Base-by-base conservation (phyloP, 30 jellyfish, hydroid and myxozoan species). In the Clytia hemisphaerica region DNA sequence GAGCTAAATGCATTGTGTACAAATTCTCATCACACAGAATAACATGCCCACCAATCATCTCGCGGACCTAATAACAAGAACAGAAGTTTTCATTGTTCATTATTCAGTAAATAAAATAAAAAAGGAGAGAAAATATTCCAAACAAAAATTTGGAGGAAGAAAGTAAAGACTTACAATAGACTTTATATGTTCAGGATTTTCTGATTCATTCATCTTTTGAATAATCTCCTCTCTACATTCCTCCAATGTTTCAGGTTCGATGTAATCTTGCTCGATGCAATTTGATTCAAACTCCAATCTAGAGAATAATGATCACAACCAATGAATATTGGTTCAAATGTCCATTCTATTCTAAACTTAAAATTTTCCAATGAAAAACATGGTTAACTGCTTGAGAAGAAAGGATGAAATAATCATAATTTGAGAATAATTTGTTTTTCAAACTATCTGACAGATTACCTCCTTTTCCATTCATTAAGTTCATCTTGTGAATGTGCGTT, bases 11-110 rank as follows among this genome's bases (percentile, higher is more conserved):
- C 85, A 71, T 71, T 37, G 72, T 49, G 58, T 59, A 80, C 49
- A 71, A 45, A 38, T 80, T 80, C 48, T 80, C 76, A 22, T 71
- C 77, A 45, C 87, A 80, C 25, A 45, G 66, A 31, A 80, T 61
- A 16, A 82, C 61, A 49, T 80, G 75, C 29, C 94, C 68, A 6
- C 94, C 87, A 50, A 80, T 71, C n/a, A 80, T 26, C 37, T 80
- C 86, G 45, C 67, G 67, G 16, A 75, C 28, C 94, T 80, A 38
- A 9, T 62, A 61, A 18, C 15, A 49, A 35, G 24, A 21, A 5
- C 14, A 26, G 28, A 26, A 30, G 3, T n/a, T n/a, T n/a, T n/a
- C n/a, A n/a, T n/a, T n/a, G n/a, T n/a, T n/a, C n/a, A n/a, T n/a
- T n/a, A n/a, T n/a, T n/a, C n/a, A n/a, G n/a, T n/a, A n/a, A n/a